phyloP scores from a whole-genome alignment of 1,140 invertebrate genomes.

The Drosophila pruinosa region DNA sequence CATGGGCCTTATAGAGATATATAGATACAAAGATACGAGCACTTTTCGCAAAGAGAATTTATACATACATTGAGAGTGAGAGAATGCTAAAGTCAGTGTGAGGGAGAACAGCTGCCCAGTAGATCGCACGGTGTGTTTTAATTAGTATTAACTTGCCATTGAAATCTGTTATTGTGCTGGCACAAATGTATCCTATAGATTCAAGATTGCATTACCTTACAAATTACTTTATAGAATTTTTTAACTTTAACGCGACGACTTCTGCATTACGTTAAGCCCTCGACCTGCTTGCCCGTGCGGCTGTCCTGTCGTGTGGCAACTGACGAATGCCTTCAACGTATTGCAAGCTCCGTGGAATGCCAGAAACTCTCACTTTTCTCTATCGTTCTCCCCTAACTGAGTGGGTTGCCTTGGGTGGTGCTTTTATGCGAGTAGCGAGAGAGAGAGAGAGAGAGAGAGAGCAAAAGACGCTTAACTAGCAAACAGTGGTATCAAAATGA shows the following conservation, averaged over 20 bases:
- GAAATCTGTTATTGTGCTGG: neutral
- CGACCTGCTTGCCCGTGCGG: conserved; percentile 43
- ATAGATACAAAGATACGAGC: conserved; percentile 65
- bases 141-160: conserved; percentile 55
- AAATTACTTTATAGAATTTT: conserved; percentile 9
- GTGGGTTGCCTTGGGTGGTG: conserved; percentile 13
- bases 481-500: conserved; percentile 4
- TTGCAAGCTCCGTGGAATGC: conserved; percentile 29
- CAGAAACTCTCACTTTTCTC: conserved; percentile 23
- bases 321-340: conserved; percentile 47
- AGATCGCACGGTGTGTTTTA: conserved; percentile 51
- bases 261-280: conserved; percentile 16
- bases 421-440: neutral
- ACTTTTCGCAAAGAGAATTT: conserved; percentile 54
- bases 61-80: neutral
- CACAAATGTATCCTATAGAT: conserved; percentile 39
- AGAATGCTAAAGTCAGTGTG: neutral
- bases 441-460: neutral
- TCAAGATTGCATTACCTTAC: conserved; percentile 18
- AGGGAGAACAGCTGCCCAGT: neutral
- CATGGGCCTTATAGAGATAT: conserved; percentile 54
- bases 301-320: conserved; percentile 72
- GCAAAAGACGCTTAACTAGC: neutral
- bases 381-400: neutral
- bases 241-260: conserved; percentile 10